Base-by-base conservation (phyloP, 1,140 invertebrate species). In the Solen grandis region DNA sequence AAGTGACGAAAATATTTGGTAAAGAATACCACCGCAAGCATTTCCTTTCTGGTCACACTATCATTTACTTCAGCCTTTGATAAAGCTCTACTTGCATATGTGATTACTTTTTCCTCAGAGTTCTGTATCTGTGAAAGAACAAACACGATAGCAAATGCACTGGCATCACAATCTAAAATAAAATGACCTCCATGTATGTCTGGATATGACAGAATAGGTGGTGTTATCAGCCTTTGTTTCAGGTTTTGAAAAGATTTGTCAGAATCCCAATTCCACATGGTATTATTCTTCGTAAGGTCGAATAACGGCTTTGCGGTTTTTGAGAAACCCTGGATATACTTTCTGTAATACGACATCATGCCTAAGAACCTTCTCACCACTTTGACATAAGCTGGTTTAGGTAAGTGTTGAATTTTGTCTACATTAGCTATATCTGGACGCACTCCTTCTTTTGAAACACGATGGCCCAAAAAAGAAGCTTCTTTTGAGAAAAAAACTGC, bases 111-210 rank as follows among this genome's bases (percentile, higher is more conserved):
- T 73, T 73, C 69, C 4, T 22, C 14, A 1, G 52, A 52, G 38
- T 59, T 8, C 25, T 70, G 68, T 22, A 54, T 54, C 60, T 73
- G 52, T 14, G 52, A 73, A 4, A 60, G 25, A 16, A 73, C 54
- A 25, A 0, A 52, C 25, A 8, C 33, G 0, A 73, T 27, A 8
- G 31, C 69, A 59, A 59, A 13, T n/a, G 57, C 55, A 2, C 25
- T 33, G 0, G 69, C 81, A 52, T 83, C 81, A 35, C 68, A 74
- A 25, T 83, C 76, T 14, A 79, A 41, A 22, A 83, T 62, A 38
- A 68, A 83, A 3, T 33, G 10, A 16, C 52, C 13, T n/a, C 68
- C 22, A 29, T 38, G n/a, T n/a, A n/a, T 35, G n/a, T 79, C 36
- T 4, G 75, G 68, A 25, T 79, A 79, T 4, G 69, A 55, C 16